phyloP scores from a whole-genome alignment of 2,113 vertebrate species.

The Pyrgilauda ruficollis region DNA sequence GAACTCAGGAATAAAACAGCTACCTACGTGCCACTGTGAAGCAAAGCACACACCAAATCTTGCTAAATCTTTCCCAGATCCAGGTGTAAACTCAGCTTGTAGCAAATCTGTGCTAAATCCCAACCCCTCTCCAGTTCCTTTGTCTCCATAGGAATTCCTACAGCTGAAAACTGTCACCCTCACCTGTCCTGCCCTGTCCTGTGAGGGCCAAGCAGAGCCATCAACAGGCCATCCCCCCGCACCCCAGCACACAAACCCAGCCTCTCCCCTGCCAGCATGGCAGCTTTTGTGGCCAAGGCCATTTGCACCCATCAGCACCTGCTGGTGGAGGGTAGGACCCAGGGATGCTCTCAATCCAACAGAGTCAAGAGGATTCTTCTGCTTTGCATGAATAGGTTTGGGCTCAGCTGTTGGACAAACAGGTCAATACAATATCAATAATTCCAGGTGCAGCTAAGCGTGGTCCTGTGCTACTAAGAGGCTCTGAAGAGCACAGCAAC shows the following conservation, averaged over 20 bases:
- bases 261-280: background rate
- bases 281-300: background rate
- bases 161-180: background rate
- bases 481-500: background rate
- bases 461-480: background rate
- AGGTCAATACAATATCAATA: background rate
- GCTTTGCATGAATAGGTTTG: background rate
- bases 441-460: background rate
- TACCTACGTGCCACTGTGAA: accelerated
- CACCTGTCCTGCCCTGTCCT: too few species aligned
- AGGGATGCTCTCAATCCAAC: background rate
- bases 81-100: background rate
- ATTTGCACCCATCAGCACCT: background rate
- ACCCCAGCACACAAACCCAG: constrained; percentile 47
- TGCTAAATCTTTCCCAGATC: background rate
- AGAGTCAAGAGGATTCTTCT: background rate
- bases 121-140: background rate
- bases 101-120: background rate
- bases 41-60: background rate
- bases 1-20: background rate
- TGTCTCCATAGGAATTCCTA: background rate
- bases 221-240: background rate
- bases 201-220: background rate
- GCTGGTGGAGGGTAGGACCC: background rate
- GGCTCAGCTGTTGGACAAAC: background rate